Conservation (phyloP, 1,140 invertebrate species). For the Tetraneura akinire region DNA sequence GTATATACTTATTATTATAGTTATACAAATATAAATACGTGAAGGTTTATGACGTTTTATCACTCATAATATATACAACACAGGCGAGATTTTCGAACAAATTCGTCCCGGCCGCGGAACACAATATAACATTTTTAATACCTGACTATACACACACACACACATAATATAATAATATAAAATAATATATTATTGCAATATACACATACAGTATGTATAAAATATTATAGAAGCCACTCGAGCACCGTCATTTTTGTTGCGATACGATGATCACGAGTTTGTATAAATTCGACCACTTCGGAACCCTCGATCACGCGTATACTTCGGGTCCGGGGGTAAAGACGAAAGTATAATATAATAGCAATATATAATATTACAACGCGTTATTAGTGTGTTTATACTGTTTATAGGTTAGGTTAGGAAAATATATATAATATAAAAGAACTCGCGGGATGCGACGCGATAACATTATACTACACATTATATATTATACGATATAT, state of each 20-base stretch:
- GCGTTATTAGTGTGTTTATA: slow-evolving; percentile 23
- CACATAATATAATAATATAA: neutral
- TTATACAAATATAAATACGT: no score
- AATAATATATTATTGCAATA: neutral
- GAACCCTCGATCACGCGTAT: slow-evolving; percentile 36
- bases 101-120: slow-evolving; percentile 8
- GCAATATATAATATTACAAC: slow-evolving; percentile 6
- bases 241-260: slow-evolving; percentile 22
- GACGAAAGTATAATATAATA: slow-evolving; percentile 18
- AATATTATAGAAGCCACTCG: neutral
- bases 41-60: no score
- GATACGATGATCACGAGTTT: neutral
- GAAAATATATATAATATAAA: neutral
- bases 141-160: no score
- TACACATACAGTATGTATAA: no score
- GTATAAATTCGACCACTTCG: slow-evolving; percentile 39
- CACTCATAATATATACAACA: no score
- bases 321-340: neutral
- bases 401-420: no score
- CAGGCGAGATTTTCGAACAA: neutral
- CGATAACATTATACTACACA: no score
- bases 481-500: no score
- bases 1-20: neutral
- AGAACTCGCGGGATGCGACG: neutral
- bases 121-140: neutral